Base-by-base conservation (phyloP, 2,888 invertebrate genomes). In the Gymnoscelis rufifasciata region DNA sequence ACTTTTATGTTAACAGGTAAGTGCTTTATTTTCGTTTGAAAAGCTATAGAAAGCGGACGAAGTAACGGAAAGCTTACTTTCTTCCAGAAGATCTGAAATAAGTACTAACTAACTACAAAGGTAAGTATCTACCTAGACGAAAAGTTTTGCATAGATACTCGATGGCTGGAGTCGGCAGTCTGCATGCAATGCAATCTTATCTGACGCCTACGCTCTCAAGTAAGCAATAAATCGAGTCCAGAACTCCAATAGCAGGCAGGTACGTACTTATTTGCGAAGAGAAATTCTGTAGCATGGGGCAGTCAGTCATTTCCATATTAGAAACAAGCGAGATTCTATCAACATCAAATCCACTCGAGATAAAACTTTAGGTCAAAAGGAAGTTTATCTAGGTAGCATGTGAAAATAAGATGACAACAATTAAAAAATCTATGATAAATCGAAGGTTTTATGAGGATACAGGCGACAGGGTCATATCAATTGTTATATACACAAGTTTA, bases 201-300 rank as follows among this genome's bases (percentile, higher is more conserved):
- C 77, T 74, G 64, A 60, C 73, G 71, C 73, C 77, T 70, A 81
- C 75, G 77, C 77, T 66, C 71, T 66, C 67, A 64, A 68, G 59
- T 64, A 60, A 50, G 58, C 64, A 62, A 62, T 66, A 66, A 63
- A 66, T 52, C 46, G 28, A 38, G 35, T 37, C 26, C 38, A 47
- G 43, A 40, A 39, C 38, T 41, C 41, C 38, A 38, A 49, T 40
- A 6, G 44, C 30, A 43, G 11, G 7, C 30, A 19, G 3, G 5
- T 19, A 19, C 3, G 19, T 19, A 19, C 19, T 19, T 19, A 27
- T n/a, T 23, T 31, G 26, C 31, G 13, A 33, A 28, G 23, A 35
- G 15, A 36, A 43, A 43, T 36, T 36, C 28, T 36, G 27, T 43
- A 35, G 2, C 7, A 26, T 3, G 35, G 10, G 31, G 15, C 38